A percentile compares a stretch with the other conserved stretches of the same genome.
These are phyloP conservation scores for Sigmodon hispidus DNA, from an alignment of 2,113 vertebrate genomes.

Conservation along the genomic window DNA sequence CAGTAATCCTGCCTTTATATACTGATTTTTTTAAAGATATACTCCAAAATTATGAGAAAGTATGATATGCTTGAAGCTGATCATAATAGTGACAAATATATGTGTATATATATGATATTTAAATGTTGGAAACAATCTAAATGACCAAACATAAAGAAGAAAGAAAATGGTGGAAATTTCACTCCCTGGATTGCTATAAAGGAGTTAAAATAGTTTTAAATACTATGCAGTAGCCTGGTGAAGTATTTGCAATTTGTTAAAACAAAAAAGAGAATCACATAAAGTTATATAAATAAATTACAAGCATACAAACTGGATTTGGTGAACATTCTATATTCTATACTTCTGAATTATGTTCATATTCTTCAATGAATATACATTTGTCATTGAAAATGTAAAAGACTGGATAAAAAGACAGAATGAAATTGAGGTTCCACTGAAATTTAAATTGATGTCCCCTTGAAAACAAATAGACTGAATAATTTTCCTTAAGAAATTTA, in stretches of 20 bases:
- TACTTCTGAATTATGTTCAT: conserved; percentile 24
- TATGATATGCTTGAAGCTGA: neutral
- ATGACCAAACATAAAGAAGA: neutral
- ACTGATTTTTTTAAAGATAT: conserved; percentile 37
- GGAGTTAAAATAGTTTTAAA: conserved; percentile 58
- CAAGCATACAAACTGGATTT: conserved; percentile 21
- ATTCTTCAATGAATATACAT: neutral
- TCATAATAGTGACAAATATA: neutral
- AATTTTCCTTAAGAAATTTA: conserved; percentile 17
- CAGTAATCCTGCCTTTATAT: neutral
- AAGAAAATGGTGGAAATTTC: conserved; percentile 15
- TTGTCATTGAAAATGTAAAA: conserved; percentile 15
- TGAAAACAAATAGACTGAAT: conserved; percentile 12
- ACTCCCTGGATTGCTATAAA: neutral
- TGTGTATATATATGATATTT: neutral
- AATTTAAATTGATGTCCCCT: neutral
- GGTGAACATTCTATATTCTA: neutral
- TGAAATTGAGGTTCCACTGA: conserved; percentile 23
- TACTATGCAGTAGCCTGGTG: neutral
- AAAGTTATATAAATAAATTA: neutral
- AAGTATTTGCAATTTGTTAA: conserved; percentile 51
- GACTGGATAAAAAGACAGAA: conserved; percentile 15
- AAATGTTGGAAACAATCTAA: conserved; percentile 13
- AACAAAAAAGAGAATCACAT: conserved; percentile 10
- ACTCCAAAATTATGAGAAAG: conserved; percentile 32